Evolutionary conservation across 2,113 vertebrate species (phyloP).

Genomic region (Hymenochirus boettgeri): DNA sequence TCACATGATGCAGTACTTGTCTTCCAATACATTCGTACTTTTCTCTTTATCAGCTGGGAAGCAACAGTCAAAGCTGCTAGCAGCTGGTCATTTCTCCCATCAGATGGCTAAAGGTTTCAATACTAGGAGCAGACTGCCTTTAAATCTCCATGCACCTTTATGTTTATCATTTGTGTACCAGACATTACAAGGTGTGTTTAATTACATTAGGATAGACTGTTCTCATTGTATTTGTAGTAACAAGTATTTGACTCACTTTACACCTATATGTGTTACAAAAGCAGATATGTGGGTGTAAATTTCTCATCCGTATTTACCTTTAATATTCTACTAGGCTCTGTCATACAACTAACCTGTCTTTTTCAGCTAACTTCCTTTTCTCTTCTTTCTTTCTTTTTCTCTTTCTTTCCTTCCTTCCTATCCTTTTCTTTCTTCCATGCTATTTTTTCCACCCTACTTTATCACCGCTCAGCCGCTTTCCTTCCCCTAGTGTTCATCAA

Average conservation of each 20-base stretch:
- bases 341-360: conserved; percentile 17
- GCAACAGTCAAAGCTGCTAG: too few species aligned
- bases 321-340: conserved; percentile 24
- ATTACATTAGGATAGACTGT: too few species aligned
- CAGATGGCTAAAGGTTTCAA: too few species aligned
- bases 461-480: conserved; percentile 1
- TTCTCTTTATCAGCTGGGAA: too few species aligned
- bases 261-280: conserved; percentile 31
- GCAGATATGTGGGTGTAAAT: conserved; percentile 25
- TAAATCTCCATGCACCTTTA: background rate
- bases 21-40: too few species aligned
- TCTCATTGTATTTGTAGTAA: conserved; percentile 30
- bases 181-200: background rate
- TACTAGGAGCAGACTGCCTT: too few species aligned
- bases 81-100: too few species aligned
- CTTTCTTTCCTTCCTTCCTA: background rate
- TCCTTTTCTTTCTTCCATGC: background rate
- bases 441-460: background rate
- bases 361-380: too few species aligned
- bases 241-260: conserved; percentile 31
- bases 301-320: conserved; percentile 8
- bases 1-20: too few species aligned
- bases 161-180: background rate
- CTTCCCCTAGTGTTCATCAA: conserved; percentile 51
- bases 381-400: conserved; percentile 2